These are phyloP conservation scores for Chiloscyllium punctatum DNA, from an alignment of 2,797 vertebrate species.

Conservation along the genomic window DNA sequence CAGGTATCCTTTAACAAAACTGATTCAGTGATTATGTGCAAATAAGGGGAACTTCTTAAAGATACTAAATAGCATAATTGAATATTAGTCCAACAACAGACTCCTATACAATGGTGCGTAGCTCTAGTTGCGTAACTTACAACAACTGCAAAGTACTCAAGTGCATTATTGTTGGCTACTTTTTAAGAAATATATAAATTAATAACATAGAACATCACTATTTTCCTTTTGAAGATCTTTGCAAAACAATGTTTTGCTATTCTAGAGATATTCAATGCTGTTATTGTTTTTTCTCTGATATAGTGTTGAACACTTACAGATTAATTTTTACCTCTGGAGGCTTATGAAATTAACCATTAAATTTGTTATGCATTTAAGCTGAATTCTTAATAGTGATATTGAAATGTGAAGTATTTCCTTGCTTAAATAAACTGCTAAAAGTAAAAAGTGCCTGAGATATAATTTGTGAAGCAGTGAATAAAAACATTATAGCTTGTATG, in stretches of 20 bases:
- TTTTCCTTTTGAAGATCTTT: neutral
- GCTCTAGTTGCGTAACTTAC: slow-evolving; percentile 77
- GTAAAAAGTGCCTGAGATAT: slow-evolving; percentile 24
- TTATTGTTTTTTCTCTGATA: neutral
- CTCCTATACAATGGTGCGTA: slow-evolving; percentile 37
- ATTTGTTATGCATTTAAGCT: neutral
- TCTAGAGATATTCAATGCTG: neutral
- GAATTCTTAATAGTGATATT: slow-evolving; percentile 10
- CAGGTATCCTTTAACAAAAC: neutral
- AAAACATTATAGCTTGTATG: neutral
- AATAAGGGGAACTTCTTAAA: slow-evolving; percentile 6
- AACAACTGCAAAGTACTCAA: slow-evolving; percentile 80
- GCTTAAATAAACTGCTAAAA: neutral
- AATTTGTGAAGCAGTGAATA: slow-evolving; percentile 32
- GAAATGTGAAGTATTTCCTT: slow-evolving; percentile 4
- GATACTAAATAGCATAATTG: neutral
- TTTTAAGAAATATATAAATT: neutral
- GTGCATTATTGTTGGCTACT: slow-evolving; percentile 80
- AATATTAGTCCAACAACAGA: neutral
- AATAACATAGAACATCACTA: neutral
- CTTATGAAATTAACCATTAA: neutral
- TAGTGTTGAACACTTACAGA: neutral
- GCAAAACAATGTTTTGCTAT: neutral
- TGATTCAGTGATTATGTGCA: slow-evolving; percentile 9
- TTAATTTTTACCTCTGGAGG: neutral